These are phyloP conservation scores for Deilephila elpenor DNA, from an alignment of 2,888 invertebrate species.

Conservation along the genomic window DNA sequence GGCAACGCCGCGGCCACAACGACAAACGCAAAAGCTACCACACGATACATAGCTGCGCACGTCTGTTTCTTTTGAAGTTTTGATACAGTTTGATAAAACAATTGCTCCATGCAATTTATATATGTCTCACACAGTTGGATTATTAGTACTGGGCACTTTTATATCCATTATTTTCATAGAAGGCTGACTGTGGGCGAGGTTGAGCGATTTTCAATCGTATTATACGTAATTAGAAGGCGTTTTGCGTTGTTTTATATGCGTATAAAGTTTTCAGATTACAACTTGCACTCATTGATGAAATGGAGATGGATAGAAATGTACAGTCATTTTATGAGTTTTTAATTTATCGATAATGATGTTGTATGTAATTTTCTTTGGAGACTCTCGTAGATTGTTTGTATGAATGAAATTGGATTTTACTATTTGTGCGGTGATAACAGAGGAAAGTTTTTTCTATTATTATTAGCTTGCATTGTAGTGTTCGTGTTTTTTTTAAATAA, in stretches of 20 bases:
- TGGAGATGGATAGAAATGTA: slow-evolving; percentile 57
- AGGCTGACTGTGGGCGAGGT: slow-evolving; percentile 70
- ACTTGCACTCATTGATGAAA: slow-evolving; percentile 67
- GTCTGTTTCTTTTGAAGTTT: slow-evolving; percentile 66
- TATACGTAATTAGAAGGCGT: slow-evolving; percentile 38
- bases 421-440: not conserved
- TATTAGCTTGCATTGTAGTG: no score
- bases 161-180: slow-evolving; percentile 82
- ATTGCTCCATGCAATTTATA: slow-evolving; percentile 74
- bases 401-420: not conserved
- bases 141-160: slow-evolving; percentile 68
- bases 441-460: not conserved
- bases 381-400: not conserved
- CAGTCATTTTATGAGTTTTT: slow-evolving; percentile 57
- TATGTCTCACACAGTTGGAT: slow-evolving; percentile 77
- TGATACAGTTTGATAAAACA: slow-evolving; percentile 74
- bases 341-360: slow-evolving; percentile 40
- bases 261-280: slow-evolving; percentile 65
- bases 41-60: slow-evolving; percentile 66
- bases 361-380: slow-evolving; percentile 27
- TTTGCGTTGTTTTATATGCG: slow-evolving; percentile 41
- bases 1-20: slow-evolving; percentile 63
- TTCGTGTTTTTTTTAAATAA: not conserved
- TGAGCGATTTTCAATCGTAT: slow-evolving; percentile 15
- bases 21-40: slow-evolving; percentile 54